Conservation (phyloP, 2,113 vertebrate species). For the Chionomys nivalis region DNA sequence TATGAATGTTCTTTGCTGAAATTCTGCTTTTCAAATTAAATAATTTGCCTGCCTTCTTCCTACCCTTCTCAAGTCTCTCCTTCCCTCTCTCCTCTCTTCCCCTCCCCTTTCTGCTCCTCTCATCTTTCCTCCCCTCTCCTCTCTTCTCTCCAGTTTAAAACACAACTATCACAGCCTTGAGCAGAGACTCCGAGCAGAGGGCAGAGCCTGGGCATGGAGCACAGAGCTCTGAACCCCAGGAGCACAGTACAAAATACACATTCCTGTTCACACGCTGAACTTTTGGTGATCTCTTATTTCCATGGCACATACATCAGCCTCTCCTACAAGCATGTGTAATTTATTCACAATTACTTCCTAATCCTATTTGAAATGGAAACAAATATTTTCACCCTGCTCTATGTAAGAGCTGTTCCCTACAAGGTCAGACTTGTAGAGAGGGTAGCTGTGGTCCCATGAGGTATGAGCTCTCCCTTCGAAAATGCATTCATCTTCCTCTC, state of each 20-base stretch:
- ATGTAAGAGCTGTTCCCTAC: neutral
- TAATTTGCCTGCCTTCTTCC: neutral
- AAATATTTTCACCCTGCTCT: constrained; percentile 37
- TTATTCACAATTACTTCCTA: constrained; percentile 46
- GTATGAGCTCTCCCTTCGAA: neutral
- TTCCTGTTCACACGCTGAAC: neutral
- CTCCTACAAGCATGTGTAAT: neutral
- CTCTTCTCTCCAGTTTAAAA: neutral
- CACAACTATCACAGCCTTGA: neutral
- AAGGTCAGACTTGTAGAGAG: neutral
- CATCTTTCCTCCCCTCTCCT: neutral
- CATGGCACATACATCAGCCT: neutral
- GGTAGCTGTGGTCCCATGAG: neutral
- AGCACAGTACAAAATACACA: constrained; percentile 1
- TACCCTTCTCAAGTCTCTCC: neutral
- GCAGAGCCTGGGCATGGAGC: neutral
- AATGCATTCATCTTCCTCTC: neutral
- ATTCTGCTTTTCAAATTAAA: constrained; percentile 59
- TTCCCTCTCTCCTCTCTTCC: no score
- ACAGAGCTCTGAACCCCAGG: neutral
- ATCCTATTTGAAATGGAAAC: constrained; percentile 55
- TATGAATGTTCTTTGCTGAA: neutral
- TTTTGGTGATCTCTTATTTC: neutral
- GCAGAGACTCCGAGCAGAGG: neutral
- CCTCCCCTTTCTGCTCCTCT: neutral